These are phyloP conservation scores for Eucidaris tribuloides DNA, from an alignment of 35 echinoderm and acorn worm genomes.

Conservation along the genomic window DNA sequence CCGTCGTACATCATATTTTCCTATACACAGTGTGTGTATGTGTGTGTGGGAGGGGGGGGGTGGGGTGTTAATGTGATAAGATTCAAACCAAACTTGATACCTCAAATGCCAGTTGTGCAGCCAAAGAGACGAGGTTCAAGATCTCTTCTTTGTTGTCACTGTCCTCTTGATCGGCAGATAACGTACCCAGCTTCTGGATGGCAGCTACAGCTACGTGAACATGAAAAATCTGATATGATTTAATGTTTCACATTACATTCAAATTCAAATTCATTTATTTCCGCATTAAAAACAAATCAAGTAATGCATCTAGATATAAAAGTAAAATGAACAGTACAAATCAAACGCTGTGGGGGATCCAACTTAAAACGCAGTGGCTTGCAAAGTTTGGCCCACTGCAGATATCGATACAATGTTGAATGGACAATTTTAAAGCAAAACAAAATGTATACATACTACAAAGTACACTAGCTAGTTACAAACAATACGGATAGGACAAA, in stretches of 20 bases:
- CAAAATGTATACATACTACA: too few species aligned
- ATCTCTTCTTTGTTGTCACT: conserved; percentile 29
- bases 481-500: too few species aligned
- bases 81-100: too few species aligned
- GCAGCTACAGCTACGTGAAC: conserved; percentile 55
- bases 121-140: conserved; percentile 65
- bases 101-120: conserved; percentile 93
- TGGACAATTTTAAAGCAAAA: too few species aligned
- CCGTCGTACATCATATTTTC: too few species aligned
- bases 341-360: too few species aligned
- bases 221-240: background rate
- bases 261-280: too few species aligned
- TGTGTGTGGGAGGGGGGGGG: too few species aligned
- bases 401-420: background rate
- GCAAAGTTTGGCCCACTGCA: background rate
- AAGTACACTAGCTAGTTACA: too few species aligned
- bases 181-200: conserved; percentile 56
- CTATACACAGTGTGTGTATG: too few species aligned
- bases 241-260: background rate
- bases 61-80: too few species aligned
- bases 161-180: background rate
- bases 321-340: background rate
- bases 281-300: background rate
- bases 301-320: background rate
- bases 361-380: background rate